These are phyloP conservation scores for Osmerus mordax DNA, from an alignment of 2,113 vertebrate genomes.

Conservation along the genomic window DNA sequence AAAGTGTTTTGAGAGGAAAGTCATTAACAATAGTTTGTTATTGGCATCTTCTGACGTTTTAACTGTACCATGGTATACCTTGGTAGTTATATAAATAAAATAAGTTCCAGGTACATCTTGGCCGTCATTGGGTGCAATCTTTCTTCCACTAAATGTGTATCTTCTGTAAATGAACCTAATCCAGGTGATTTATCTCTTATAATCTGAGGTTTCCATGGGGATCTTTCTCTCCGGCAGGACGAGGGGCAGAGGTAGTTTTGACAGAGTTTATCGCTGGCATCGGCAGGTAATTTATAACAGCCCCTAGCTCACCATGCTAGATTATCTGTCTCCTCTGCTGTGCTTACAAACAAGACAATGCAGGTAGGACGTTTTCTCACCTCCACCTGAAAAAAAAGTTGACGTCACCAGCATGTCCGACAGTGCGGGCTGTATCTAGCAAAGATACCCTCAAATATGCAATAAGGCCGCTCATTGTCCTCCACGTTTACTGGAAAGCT, in stretches of 20 bases:
- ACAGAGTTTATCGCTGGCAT: slow-evolving; percentile 54
- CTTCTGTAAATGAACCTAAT: slow-evolving; percentile 21
- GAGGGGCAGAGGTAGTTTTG: slow-evolving; percentile 36
- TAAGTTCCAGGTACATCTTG: too few species aligned
- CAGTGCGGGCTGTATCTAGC: slow-evolving; percentile 22
- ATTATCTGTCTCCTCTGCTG: slow-evolving; percentile 42
- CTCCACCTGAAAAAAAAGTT: slow-evolving; percentile 22
- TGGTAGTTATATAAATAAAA: too few species aligned
- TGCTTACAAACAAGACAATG: slow-evolving; percentile 49
- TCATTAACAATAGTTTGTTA: too few species aligned
- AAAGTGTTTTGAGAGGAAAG: too few species aligned
- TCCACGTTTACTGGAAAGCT: neutral
- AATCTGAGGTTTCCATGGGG: slow-evolving; percentile 32
- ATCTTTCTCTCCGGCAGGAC: slow-evolving; percentile 35
- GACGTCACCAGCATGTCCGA: slow-evolving; percentile 22
- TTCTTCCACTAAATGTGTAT: neutral
- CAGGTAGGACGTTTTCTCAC: slow-evolving; percentile 48
- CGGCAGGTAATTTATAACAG: slow-evolving; percentile 46
- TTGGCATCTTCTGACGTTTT: too few species aligned
- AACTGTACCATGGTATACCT: too few species aligned
- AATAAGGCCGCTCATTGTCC: neutral
- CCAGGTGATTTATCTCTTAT: slow-evolving; percentile 38
- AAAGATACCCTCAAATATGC: slow-evolving; percentile 1
- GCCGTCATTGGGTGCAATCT: too few species aligned
- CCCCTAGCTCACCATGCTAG: slow-evolving; percentile 38